A percentile compares a stretch with the other conserved stretches of the same genome.
phyloP scores from a whole-genome alignment of 2,797 vertebrate species.

The Sebastolobus altivelis region DNA sequence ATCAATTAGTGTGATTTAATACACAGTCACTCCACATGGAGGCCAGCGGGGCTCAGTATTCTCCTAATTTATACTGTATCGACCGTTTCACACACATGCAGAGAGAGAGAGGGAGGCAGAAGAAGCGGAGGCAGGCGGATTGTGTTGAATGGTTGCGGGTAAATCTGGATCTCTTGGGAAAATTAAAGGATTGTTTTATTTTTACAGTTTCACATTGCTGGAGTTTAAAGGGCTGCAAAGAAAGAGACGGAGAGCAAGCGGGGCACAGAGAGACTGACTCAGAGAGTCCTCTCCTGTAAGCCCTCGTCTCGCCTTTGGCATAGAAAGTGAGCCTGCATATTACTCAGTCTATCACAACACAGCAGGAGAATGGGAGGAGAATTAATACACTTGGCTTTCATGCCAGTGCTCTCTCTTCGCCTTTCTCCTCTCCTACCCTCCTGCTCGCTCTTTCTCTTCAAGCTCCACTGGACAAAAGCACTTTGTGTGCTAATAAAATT shows the following conservation, averaged over 20 bases:
- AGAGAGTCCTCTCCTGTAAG: slow-evolving; percentile 67
- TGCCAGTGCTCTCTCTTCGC: slow-evolving; percentile 55
- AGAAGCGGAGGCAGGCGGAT: slow-evolving; percentile 6
- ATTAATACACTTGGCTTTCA: slow-evolving; percentile 75
- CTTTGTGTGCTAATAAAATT: slow-evolving; percentile 74
- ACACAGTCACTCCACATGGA: slow-evolving; percentile 49
- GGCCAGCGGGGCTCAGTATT: slow-evolving; percentile 43
- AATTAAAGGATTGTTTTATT: slow-evolving; percentile 60
- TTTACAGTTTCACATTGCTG: slow-evolving; percentile 57
- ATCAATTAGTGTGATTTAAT: slow-evolving; percentile 79
- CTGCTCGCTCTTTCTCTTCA: slow-evolving; percentile 58
- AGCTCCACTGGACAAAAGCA: slow-evolving; percentile 70
- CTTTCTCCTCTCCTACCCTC: slow-evolving; percentile 45
- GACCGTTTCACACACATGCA: slow-evolving; percentile 50
- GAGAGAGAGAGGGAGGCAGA: background rate
- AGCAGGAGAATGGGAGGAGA: slow-evolving; percentile 76
- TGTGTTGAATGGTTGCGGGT: slow-evolving; percentile 44
- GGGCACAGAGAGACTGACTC: slow-evolving; percentile 45
- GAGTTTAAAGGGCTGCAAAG: slow-evolving; percentile 58
- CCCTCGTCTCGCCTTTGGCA: slow-evolving; percentile 75
- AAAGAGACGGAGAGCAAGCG: slow-evolving; percentile 31
- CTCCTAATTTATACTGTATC: slow-evolving; percentile 73
- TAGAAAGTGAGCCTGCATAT: slow-evolving; percentile 81
- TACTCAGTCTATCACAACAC: slow-evolving; percentile 78
- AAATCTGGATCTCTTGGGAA: slow-evolving; percentile 50